Conservation (phyloP, 2,113 vertebrate genomes). For the human (Homo sapiens) region DNA sequence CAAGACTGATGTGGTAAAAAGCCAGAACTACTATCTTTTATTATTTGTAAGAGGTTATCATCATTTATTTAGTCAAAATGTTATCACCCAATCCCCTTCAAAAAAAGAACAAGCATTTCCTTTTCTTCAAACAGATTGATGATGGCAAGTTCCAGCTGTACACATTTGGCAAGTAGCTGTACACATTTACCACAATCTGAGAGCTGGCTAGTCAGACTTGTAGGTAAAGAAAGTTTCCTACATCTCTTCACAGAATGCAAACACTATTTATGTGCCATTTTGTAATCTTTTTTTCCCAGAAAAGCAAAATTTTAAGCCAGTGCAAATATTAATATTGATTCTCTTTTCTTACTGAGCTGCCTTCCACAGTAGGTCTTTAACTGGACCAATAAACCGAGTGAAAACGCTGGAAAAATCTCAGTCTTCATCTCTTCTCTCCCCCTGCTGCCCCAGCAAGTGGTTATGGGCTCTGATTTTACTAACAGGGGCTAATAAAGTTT, state of each 20-base stretch:
- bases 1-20: neutral
- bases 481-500: neutral
- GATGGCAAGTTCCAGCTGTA: constrained; percentile 68
- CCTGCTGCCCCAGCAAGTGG: neutral
- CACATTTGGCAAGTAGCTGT: constrained; percentile 55
- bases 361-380: constrained; percentile 19
- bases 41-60: constrained; percentile 65
- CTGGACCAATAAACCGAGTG: neutral
- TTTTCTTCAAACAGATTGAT: constrained; percentile 76
- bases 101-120: constrained; percentile 64
- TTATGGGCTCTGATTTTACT: constrained; percentile 12
- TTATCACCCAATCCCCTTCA: constrained; percentile 61
- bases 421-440: neutral
- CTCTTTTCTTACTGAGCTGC: constrained; percentile 13
- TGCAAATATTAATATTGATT: constrained; percentile 45
- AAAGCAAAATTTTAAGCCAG: constrained; percentile 45
- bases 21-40: constrained; percentile 25
- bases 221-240: constrained; percentile 29
- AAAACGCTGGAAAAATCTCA: neutral
- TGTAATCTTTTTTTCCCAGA: constrained; percentile 50
- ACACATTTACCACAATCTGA: constrained; percentile 27
- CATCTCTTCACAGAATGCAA: neutral
- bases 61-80: constrained; percentile 74
- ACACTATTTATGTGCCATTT: constrained; percentile 30
- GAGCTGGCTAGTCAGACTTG: constrained; percentile 30